Conservation (phyloP, 2,888 invertebrate genomes). For the Heteromurus nitidus region DNA sequence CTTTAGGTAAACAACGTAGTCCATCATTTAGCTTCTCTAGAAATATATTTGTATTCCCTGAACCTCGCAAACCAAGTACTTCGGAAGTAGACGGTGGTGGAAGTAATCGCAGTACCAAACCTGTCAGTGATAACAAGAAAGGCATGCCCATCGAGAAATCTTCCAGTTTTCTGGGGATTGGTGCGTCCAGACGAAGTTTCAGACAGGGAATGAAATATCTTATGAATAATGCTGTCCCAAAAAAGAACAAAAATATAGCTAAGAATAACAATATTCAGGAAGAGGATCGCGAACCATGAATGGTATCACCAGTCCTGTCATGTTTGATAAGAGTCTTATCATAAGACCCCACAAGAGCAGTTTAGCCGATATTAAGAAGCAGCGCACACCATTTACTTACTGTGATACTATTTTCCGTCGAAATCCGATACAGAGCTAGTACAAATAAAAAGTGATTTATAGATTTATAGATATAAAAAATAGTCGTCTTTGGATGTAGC, state of each 20-base stretch:
- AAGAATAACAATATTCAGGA: conserved; percentile 1
- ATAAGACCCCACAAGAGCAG: too few species aligned
- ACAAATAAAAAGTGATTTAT: too few species aligned
- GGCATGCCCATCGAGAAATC: background rate
- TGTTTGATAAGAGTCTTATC: too few species aligned
- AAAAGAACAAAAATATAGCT: conserved; percentile 25
- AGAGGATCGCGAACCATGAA: conserved; percentile 11
- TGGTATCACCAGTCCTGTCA: too few species aligned
- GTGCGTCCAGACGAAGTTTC: conserved; percentile 44
- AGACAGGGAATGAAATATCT: conserved; percentile 58
- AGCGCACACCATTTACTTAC: too few species aligned
- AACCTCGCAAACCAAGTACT: conserved; percentile 10
- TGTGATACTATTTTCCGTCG: too few species aligned
- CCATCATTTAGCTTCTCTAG: conserved; percentile 18
- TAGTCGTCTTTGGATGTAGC: too few species aligned
- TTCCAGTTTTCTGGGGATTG: conserved; percentile 25
- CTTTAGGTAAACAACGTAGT: conserved; percentile 33
- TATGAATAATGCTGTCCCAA: conserved; percentile 54
- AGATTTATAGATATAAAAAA: too few species aligned
- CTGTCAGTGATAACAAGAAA: background rate
- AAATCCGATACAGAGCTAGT: too few species aligned
- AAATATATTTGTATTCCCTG: conserved; percentile 40
- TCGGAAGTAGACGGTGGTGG: conserved; percentile 1
- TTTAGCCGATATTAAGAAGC: too few species aligned
- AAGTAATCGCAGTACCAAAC: conserved; percentile 1